Base-by-base conservation (phyloP, 2,888 invertebrate species). In the Coronaproctus castanopsis region DNA sequence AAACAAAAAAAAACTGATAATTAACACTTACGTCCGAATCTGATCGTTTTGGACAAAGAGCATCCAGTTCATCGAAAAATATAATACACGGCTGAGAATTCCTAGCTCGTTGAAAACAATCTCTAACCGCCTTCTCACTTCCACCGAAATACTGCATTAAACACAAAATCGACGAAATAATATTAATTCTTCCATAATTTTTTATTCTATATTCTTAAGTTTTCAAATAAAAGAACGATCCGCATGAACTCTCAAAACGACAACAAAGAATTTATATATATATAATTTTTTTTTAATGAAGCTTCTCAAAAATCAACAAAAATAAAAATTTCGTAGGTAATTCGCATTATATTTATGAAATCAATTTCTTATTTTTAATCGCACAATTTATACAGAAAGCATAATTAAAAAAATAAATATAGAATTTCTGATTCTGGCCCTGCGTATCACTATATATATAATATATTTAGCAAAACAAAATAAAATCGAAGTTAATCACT, bases 51-150 rank as follows among this genome's bases (percentile, higher is more conserved):
- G 96, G 93, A 70, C 95, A 96, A 24, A 98, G 72, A 0, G 97
- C 88, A 72, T 98, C 98, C 64, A 99, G 79, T 74, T 98, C 98
- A 70, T 98, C 98, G 70, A 98, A 98, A 75, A 97, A 97, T 71
- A 98, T 95, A 2, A 98, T 93, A 70, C 97, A 98, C 0, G 98
- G 98, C 0, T 91, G 83, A 0, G 95, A 95, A 72, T 93, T 93
- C 53, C 88, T 76, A 0, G 97, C 98, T 64, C 96, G 78, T 70
- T 89, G 84, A 71, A 99, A 98, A 68, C 92, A 91, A 22, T 89
- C 86, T n/a, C 98, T 78, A 1, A 98, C 93, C 0, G 95, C 95
- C 66, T 89, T 79, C 73, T 98, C 98, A 73, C 95, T 96, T 74
- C 98, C 97, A 61, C 98, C 98, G 20, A 98, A 93, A 73, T 97